Conservation (phyloP, 2,113 vertebrate genomes). For the Eleginops maclovinus region DNA sequence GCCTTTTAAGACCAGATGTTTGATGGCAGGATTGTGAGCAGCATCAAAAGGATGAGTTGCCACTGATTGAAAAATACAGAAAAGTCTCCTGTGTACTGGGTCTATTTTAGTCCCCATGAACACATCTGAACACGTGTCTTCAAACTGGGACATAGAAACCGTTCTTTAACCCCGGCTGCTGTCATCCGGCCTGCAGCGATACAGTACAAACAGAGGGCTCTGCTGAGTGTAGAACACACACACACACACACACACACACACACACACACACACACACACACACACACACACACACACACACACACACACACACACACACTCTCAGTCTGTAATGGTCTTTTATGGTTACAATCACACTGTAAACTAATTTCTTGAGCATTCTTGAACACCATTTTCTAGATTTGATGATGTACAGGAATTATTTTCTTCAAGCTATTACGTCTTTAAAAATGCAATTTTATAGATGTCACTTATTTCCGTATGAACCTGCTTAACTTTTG, state of each 20-base stretch:
- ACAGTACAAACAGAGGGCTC: slow-evolving; percentile 22
- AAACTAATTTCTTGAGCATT: neutral
- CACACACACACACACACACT: slow-evolving; percentile 6
- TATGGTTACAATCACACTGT: neutral
- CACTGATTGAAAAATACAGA: slow-evolving; percentile 44
- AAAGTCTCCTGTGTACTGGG: slow-evolving; percentile 37
- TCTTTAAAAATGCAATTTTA: neutral
- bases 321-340: neutral
- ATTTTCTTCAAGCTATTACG: neutral
- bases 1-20: slow-evolving; percentile 9
- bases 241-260: slow-evolving; percentile 5
- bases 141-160: slow-evolving; percentile 83
- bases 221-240: slow-evolving; percentile 16
- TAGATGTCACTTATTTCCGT: neutral
- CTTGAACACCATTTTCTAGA: neutral
- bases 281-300: slow-evolving; percentile 9
- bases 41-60: slow-evolving; percentile 42
- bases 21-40: slow-evolving; percentile 11
- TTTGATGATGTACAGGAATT: neutral
- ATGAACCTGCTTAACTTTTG: neutral
- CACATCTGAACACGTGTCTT: slow-evolving; percentile 82
- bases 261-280: slow-evolving; percentile 9
- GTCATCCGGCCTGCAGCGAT: slow-evolving; percentile 67
- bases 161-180: slow-evolving; percentile 81
- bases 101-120: slow-evolving; percentile 74